A percentile compares a stretch with the other conserved stretches of the same genome.
Conservation (phyloP, 2,113 vertebrate genomes). For the Alouatta palliata region DNA sequence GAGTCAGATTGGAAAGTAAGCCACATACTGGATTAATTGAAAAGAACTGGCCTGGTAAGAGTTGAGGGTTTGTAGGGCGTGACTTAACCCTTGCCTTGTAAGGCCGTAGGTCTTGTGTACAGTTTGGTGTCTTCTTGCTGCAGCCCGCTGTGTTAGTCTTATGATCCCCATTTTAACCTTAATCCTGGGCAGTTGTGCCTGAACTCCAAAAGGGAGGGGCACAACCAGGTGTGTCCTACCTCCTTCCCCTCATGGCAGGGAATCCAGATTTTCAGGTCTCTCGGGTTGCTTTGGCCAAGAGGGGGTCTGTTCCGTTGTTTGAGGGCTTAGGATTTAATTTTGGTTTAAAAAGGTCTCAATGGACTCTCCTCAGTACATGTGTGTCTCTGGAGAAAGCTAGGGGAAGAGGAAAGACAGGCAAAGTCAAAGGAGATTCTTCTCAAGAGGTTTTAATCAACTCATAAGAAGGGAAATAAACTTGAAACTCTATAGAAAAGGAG, state of each 20-base stretch:
- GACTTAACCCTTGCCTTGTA: neutral
- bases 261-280: neutral
- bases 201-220: neutral
- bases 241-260: neutral
- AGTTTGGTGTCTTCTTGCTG: neutral
- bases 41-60: neutral
- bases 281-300: neutral
- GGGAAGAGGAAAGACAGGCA: neutral
- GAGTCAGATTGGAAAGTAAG: neutral
- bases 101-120: neutral
- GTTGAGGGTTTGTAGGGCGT: neutral
- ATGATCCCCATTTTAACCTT: neutral
- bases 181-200: neutral
- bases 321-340: too few relatives aligned
- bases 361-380: neutral
- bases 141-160: neutral
- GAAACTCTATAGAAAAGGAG: neutral
- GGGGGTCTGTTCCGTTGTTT: too few relatives aligned
- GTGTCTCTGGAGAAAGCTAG: neutral
- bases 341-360: too few relatives aligned
- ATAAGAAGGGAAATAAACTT: neutral
- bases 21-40: too few relatives aligned
- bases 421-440: neutral
- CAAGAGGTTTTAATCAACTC: neutral
- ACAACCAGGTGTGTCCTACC: neutral